Evolutionary conservation across 2,113 vertebrate genomes (phyloP).

Genomic region (Loxodonta africana): DNA sequence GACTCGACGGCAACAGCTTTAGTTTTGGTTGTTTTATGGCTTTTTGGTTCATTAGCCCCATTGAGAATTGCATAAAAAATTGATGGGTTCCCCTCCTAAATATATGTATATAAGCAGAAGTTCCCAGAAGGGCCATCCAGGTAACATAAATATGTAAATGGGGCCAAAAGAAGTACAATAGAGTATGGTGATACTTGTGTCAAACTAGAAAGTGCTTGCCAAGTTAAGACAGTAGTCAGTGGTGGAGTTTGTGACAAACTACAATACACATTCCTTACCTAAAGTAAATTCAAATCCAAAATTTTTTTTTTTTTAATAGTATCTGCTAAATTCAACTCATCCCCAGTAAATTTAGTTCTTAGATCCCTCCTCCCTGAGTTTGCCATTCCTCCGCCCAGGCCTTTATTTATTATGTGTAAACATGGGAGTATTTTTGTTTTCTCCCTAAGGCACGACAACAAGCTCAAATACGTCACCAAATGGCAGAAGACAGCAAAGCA

Average conservation of each 20-base stretch:
- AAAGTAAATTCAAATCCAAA: neutral
- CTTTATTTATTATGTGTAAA: neutral
- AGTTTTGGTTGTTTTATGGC: neutral
- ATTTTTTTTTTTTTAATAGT: neutral
- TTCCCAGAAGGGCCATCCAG: neutral
- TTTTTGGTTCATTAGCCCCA: neutral
- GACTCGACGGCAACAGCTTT: no score
- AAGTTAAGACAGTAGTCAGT: neutral
- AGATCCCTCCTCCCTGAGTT: neutral
- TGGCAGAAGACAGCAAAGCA: constrained; percentile 96
- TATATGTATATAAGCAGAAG: neutral
- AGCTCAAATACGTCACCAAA: constrained; percentile 96
- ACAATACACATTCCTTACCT: neutral
- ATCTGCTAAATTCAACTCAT: neutral
- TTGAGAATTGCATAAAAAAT: neutral
- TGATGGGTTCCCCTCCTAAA: neutral
- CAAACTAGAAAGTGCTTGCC: neutral
- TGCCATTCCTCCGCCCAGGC: neutral
- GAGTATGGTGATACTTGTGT: neutral
- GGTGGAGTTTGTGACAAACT: neutral
- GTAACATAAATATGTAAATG: neutral
- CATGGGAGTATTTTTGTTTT: neutral
- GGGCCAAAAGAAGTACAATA: neutral
- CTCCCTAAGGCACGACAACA: constrained; percentile 95
- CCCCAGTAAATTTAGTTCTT: neutral